phyloP scores from a whole-genome alignment of 2,888 invertebrate species.

The Stramonita haemastoma region DNA sequence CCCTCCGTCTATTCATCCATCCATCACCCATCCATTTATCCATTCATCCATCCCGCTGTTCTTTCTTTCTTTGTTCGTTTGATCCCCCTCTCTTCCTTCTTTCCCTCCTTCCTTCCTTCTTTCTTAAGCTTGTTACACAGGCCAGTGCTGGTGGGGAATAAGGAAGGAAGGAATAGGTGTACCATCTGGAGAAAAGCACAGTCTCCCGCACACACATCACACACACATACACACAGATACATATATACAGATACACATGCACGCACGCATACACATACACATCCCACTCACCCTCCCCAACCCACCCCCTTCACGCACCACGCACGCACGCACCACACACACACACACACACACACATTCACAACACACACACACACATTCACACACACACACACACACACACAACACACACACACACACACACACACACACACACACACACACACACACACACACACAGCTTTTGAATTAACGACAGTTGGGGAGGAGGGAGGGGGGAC shows the following conservation, averaged over 20 bases:
- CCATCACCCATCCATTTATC: not conserved
- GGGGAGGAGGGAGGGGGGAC: no score
- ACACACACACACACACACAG: not conserved
- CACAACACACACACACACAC: not conserved
- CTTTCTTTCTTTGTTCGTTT: no score
- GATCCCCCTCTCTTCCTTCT: not conserved
- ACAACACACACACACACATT: not conserved
- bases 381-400: constrained; percentile 21
- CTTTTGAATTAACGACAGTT: no score
- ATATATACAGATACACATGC: not conserved
- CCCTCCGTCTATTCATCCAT: not conserved
- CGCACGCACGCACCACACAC: not conserved
- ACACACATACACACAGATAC: no score
- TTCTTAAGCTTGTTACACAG: no score
- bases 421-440: not conserved
- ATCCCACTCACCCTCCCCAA: no score
- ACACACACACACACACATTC: constrained; percentile 8
- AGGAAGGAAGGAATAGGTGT: no score
- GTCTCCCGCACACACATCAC: not conserved
- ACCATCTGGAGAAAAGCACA: not conserved
- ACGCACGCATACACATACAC: no score
- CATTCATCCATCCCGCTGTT: no score
- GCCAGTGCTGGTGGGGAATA: no score
- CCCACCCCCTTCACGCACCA: no score
- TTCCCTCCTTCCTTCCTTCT: not conserved